These are phyloP conservation scores for Ornithorhynchus anatinus DNA, from an alignment of 2,113 vertebrate species.

Conservation along the genomic window DNA sequence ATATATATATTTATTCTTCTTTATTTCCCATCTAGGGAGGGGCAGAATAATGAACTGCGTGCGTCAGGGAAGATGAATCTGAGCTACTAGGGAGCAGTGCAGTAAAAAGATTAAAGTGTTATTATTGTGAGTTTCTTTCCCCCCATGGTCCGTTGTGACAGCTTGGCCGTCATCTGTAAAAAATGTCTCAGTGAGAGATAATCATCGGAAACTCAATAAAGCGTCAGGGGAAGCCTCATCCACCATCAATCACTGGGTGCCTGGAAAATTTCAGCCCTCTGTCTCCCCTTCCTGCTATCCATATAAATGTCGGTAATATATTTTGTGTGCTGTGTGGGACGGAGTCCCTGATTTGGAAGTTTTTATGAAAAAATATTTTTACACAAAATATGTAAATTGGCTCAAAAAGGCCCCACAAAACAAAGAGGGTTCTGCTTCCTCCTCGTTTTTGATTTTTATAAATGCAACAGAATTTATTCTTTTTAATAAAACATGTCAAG, in stretches of 20 bases:
- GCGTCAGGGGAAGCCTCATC: slow-evolving; percentile 87
- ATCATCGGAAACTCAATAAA: slow-evolving; percentile 99
- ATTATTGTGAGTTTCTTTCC: slow-evolving; percentile 77
- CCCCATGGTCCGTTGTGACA: slow-evolving; percentile 81
- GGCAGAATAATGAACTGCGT: slow-evolving; percentile 78
- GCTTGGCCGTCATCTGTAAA: slow-evolving; percentile 87
- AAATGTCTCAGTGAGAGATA: slow-evolving; percentile 93
- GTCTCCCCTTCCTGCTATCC: slow-evolving; percentile 93
- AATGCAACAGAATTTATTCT: slow-evolving; percentile 73
- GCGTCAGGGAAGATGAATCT: slow-evolving; percentile 88
- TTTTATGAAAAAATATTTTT: slow-evolving; percentile 80
- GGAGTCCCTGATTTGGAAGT: slow-evolving; percentile 64
- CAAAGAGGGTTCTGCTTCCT: slow-evolving; percentile 55
- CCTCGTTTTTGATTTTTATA: slow-evolving; percentile 55
- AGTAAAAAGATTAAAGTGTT: slow-evolving; percentile 86
- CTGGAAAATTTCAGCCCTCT: slow-evolving; percentile 89
- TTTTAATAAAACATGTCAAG: slow-evolving; percentile 79
- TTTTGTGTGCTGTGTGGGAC: slow-evolving; percentile 66
- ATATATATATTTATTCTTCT: slow-evolving; percentile 73
- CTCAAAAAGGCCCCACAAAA: slow-evolving; percentile 33
- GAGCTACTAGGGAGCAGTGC: slow-evolving; percentile 81
- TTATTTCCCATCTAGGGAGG: slow-evolving; percentile 81
- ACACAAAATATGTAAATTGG: slow-evolving; percentile 75
- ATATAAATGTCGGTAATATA: slow-evolving; percentile 99
- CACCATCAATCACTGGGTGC: slow-evolving; percentile 94